Conservation (phyloP, 2,888 invertebrate genomes). For the Lycaena phlaeas region DNA sequence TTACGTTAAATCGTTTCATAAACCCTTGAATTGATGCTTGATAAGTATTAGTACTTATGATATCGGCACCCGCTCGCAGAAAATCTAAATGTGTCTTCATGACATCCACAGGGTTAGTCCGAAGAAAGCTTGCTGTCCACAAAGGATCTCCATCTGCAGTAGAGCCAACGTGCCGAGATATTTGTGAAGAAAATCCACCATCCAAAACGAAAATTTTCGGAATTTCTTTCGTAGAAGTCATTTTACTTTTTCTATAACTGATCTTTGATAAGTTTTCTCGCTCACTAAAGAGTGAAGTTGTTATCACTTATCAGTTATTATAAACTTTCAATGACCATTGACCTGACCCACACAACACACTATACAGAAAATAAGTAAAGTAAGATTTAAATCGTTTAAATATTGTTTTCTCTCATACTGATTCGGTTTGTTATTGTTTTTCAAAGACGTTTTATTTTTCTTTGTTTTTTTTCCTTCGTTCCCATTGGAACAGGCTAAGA, state of each 20-base stretch:
- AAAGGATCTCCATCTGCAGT: conserved; percentile 87
- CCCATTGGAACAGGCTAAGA: too few relatives aligned
- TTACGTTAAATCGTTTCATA: conserved; percentile 78
- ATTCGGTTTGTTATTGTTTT: too few relatives aligned
- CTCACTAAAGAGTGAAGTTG: too few relatives aligned
- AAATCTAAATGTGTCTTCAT: conserved; percentile 85
- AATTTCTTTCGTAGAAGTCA: conserved; percentile 15
- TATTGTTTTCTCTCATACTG: too few relatives aligned
- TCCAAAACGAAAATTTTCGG: conserved; percentile 59
- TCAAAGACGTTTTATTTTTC: too few relatives aligned
- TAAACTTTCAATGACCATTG: neutral
- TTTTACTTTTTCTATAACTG: too few relatives aligned
- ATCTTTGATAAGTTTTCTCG: too few relatives aligned
- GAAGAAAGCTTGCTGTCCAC: conserved; percentile 88
- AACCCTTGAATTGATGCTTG: conserved; percentile 88
- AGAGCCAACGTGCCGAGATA: conserved; percentile 79
- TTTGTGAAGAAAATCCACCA: conserved; percentile 87
- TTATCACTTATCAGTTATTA: too few relatives aligned
- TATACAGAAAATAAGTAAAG: neutral
- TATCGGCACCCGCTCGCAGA: conserved; percentile 87
- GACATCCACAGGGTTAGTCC: conserved; percentile 83
- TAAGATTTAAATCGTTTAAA: too few relatives aligned
- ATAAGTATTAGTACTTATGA: conserved; percentile 91
- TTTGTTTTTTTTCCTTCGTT: too few relatives aligned
- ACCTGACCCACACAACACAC: too few relatives aligned